These are phyloP conservation scores for Lontra canadensis DNA, from an alignment of 2,113 vertebrate genomes.

Conservation along the genomic window DNA sequence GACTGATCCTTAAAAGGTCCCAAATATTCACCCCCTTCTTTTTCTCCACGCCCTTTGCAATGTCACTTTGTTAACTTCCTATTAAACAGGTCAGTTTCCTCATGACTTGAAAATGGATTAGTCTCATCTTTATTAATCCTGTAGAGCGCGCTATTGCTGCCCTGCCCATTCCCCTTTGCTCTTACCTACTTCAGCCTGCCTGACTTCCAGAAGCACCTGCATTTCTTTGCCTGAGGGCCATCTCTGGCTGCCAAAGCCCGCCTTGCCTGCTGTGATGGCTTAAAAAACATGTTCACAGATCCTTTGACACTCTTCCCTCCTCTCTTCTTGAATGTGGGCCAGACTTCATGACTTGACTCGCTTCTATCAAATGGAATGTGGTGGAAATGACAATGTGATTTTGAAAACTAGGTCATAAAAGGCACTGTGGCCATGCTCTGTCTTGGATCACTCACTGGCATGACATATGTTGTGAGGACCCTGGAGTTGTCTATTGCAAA, in stretches of 20 bases:
- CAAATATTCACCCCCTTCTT: not conserved
- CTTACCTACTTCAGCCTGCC: not conserved
- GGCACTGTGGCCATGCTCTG: not conserved
- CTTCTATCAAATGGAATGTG: not conserved
- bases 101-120: not conserved
- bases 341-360: not conserved
- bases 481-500: not conserved
- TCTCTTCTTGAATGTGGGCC: not conserved
- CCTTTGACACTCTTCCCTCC: not conserved
- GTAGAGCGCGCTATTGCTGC: not conserved
- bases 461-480: not conserved
- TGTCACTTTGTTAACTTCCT: not conserved
- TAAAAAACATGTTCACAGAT: conserved; percentile 8
- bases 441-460: not conserved
- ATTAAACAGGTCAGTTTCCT: not conserved
- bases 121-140: not conserved
- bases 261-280: not conserved
- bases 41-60: not conserved
- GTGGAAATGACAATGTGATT: not conserved
- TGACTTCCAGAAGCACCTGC: not conserved
- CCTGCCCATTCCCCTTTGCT: not conserved
- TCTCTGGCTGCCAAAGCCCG: not conserved
- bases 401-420: not conserved
- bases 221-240: not conserved
- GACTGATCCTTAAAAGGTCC: not conserved